Percentiles rank a stretch among this genome's conserved stretches.
Conservation (phyloP, 2,888 invertebrate species). For the Oxycera nigricornis region DNA sequence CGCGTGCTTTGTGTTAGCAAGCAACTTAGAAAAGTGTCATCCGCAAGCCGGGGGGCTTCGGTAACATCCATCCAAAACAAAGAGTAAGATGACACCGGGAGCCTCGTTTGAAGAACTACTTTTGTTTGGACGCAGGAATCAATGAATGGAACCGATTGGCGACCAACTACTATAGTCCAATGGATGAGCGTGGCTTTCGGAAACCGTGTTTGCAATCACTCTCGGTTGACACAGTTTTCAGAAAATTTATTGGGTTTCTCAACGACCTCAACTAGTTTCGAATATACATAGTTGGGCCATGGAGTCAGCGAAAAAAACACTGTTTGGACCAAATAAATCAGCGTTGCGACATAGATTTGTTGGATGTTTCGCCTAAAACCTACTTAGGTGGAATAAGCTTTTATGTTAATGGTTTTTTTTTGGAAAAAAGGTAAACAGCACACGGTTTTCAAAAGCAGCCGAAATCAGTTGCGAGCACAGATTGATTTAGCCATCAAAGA, state of each 20-base stretch:
- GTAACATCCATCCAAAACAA: slow-evolving; percentile 3
- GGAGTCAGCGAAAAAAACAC: not conserved
- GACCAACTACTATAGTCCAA: not conserved
- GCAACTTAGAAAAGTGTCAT: slow-evolving; percentile 34
- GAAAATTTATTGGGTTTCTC: not conserved
- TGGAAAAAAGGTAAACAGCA: too few relatives aligned
- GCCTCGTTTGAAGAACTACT: slow-evolving; percentile 21
- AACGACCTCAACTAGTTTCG: too few relatives aligned
- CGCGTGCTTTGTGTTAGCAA: not conserved
- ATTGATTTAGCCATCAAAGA: too few relatives aligned
- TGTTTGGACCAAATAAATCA: not conserved
- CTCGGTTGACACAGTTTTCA: not conserved
- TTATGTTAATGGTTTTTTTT: too few relatives aligned
- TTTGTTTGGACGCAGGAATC: slow-evolving; percentile 19
- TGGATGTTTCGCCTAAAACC: too few relatives aligned
- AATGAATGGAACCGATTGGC: slow-evolving; percentile 24
- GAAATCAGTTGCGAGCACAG: too few relatives aligned
- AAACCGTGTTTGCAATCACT: not conserved
- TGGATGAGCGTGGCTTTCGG: too few relatives aligned
- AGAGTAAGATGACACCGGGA: slow-evolving; percentile 5
- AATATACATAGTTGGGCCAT: too few relatives aligned
- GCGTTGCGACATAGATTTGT: too few relatives aligned
- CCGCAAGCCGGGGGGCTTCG: not conserved
- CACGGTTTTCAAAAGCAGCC: too few relatives aligned
- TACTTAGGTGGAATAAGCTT: too few relatives aligned